Percentiles rank a stretch among this genome's conserved stretches.
Conservation (phyloP, 2,113 vertebrate species). For the Leptosomus discolor region DNA sequence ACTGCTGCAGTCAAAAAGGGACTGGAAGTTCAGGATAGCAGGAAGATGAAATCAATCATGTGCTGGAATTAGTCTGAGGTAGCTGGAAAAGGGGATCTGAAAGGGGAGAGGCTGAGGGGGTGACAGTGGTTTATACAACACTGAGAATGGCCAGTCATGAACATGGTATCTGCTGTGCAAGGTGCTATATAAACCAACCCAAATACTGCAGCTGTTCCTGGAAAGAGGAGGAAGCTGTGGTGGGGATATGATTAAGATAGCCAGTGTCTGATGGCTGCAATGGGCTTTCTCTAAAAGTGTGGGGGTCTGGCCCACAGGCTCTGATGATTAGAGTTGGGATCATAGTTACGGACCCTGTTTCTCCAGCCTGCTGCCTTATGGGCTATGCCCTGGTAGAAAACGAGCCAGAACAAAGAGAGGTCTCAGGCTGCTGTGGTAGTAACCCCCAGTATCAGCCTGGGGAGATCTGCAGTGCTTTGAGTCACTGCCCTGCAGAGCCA, state of each 20-base stretch:
- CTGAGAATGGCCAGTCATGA: background rate
- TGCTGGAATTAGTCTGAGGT: background rate
- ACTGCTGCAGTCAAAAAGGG: background rate
- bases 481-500: background rate
- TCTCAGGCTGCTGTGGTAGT: background rate
- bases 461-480: background rate
- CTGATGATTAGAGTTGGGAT: background rate
- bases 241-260: background rate
- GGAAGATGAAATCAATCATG: background rate
- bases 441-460: background rate
- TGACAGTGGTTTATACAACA: background rate
- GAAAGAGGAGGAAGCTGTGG: background rate
- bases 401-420: background rate
- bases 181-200: background rate
- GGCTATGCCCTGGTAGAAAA: background rate
- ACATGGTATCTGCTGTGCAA: background rate
- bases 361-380: background rate
- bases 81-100: background rate
- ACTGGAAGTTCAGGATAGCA: background rate
- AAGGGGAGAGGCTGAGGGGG: background rate
- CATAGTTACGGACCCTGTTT: background rate
- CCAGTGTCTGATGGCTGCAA: background rate
- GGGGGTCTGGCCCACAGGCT: background rate
- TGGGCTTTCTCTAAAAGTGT: background rate
- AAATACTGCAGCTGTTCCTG: too few relatives aligned